Evolutionary conservation across 92 coral and sea anemone genomes (phyloP).

Genomic region (Zoanthus sociatus): DNA sequence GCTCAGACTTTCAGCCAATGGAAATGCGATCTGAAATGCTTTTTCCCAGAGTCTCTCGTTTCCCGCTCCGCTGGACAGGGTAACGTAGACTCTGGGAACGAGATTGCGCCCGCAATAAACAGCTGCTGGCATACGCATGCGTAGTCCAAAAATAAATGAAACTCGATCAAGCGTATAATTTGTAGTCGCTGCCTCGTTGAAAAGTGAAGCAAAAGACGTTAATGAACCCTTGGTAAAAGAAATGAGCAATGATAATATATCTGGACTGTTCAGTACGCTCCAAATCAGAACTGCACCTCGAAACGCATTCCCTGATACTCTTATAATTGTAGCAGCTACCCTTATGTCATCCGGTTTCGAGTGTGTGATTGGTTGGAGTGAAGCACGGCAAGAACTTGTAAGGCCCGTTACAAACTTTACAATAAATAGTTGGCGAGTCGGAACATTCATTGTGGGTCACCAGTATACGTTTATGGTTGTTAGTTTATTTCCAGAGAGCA

Average conservation of each 20-base stretch:
- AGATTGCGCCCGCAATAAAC: no score
- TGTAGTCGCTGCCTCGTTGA: no score
- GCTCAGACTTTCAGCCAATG: no score
- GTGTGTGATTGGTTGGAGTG: constrained; percentile 44
- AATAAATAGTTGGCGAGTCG: constrained; percentile 18
- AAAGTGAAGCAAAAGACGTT: no score
- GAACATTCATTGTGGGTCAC: constrained; percentile 20
- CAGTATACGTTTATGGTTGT: constrained; percentile 36
- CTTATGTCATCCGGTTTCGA: constrained; percentile 35
- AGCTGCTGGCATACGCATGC: no score
- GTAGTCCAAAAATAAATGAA: no score
- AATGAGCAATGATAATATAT: background rate
- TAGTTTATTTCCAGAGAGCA: constrained; percentile 8
- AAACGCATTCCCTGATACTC: constrained; percentile 22
- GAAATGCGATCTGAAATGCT: no score
- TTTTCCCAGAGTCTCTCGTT: no score
- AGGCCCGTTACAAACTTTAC: constrained; percentile 38
- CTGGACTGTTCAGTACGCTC: background rate
- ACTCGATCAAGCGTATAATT: no score
- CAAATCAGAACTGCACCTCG: background rate
- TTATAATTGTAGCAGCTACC: background rate
- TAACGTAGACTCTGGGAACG: no score
- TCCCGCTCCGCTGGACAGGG: no score
- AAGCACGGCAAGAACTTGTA: constrained; percentile 20
- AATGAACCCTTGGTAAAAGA: background rate